These are phyloP conservation scores for Drosophila pandora DNA, from an alignment of 1,140 invertebrate genomes.

Conservation along the genomic window DNA sequence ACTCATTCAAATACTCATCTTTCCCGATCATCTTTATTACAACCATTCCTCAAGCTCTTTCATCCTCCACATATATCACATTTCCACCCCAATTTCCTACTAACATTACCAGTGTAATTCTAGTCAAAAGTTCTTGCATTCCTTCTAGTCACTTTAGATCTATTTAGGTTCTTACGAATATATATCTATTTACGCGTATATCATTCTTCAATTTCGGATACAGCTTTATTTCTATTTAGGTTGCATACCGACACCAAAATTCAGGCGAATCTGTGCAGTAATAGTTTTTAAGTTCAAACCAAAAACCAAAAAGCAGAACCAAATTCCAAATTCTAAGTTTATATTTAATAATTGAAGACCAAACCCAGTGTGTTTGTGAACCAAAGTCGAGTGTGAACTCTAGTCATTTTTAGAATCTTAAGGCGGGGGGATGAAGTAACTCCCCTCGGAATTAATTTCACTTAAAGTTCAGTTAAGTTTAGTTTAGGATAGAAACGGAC, in stretches of 20 bases:
- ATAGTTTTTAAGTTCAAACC: conserved; percentile 64
- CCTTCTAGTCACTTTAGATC: conserved; percentile 40
- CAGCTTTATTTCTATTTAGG: conserved; percentile 52
- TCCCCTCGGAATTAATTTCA: conserved; percentile 2
- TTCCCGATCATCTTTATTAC: background rate
- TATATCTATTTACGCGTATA: conserved; percentile 26
- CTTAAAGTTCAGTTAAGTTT: conserved; percentile 39
- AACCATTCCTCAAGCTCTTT: background rate
- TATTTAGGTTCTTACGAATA: conserved; percentile 1
- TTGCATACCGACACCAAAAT: conserved; percentile 61
- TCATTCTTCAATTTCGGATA: conserved; percentile 46
- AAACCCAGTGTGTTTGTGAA: conserved; percentile 51
- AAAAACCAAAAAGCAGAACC: conserved; percentile 42
- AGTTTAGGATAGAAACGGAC: conserved; percentile 68
- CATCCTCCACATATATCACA: conserved; percentile 11
- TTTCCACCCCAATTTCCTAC: background rate
- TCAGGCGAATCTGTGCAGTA: conserved; percentile 83
- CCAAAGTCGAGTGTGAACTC: conserved; percentile 79
- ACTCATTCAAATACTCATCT: conserved; percentile 19
- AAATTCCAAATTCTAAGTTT: conserved; percentile 46
- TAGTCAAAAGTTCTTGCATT: conserved; percentile 49
- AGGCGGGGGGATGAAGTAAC: conserved; percentile 25
- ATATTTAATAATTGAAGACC: conserved; percentile 47
- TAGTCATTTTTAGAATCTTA: conserved; percentile 77
- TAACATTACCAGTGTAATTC: conserved; percentile 5